Percentiles rank a stretch among this genome's conserved stretches.
These are phyloP conservation scores for Goniozus legneri DNA, from an alignment of 1,140 invertebrate species.

Conservation along the genomic window DNA sequence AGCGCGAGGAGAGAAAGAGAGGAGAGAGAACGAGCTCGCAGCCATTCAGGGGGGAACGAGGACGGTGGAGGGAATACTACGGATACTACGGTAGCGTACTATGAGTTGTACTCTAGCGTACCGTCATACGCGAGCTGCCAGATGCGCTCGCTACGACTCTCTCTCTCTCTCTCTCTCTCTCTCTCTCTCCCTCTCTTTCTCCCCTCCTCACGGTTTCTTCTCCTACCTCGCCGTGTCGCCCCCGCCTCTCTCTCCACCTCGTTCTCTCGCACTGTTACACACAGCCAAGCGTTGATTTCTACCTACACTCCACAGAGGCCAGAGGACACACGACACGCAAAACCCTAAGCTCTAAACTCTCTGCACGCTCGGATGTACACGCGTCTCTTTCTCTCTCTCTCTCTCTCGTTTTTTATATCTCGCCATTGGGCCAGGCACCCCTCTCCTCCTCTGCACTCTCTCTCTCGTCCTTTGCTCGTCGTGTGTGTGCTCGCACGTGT, in stretches of 20 bases:
- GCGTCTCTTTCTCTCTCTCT: too few species aligned
- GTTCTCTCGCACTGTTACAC: background rate
- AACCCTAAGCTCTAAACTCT: background rate
- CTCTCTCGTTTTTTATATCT: too few species aligned
- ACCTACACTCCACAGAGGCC: background rate
- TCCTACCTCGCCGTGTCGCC: background rate
- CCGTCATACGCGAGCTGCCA: constrained; percentile 15
- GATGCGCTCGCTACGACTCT: background rate
- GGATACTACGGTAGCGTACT: constrained; percentile 44
- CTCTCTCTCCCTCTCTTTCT: background rate
- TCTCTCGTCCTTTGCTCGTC: too few species aligned
- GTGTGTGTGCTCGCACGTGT: too few species aligned
- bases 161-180: background rate
- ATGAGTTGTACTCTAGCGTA: constrained; percentile 41
- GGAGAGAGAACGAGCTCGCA: background rate
- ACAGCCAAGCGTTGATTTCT: background rate
- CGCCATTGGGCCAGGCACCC: too few species aligned
- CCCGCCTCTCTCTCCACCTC: background rate
- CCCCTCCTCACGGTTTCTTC: constrained; percentile 1
- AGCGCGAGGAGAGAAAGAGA: constrained; percentile 12
- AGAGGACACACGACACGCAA: background rate
- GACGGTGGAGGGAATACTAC: constrained; percentile 35
- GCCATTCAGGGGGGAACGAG: background rate
- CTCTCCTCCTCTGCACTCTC: too few species aligned
- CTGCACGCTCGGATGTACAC: too few species aligned